A percentile compares a stretch with the other conserved stretches of the same genome.
Conservation (phyloP, 2,797 vertebrate species). For the Anas bernieri region DNA sequence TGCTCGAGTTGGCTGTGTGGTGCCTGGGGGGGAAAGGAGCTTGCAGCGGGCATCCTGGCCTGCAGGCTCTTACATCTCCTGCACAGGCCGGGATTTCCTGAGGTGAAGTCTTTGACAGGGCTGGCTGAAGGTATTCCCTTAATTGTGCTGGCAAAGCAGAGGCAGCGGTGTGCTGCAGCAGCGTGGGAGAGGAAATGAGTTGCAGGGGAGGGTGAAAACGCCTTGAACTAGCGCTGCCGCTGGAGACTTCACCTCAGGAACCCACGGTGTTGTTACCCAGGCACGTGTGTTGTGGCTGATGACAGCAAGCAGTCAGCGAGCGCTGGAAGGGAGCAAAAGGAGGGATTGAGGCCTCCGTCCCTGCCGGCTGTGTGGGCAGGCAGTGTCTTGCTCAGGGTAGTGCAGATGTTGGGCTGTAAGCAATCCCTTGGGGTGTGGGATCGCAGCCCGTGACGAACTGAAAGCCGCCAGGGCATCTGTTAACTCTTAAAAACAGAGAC, state of each 20-base stretch:
- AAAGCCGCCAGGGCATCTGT: neutral
- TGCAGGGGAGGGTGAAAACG: neutral
- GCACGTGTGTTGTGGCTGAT: rapidly evolving
- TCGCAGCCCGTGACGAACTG: neutral
- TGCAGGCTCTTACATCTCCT: neutral
- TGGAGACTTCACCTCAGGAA: rapidly evolving
- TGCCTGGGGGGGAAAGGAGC: neutral
- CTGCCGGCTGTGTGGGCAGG: neutral
- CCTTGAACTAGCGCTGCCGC: neutral
- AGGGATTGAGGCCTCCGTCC: neutral
- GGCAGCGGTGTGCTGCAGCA: neutral
- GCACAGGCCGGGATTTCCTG: neutral
- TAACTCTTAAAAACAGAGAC: conserved; percentile 17
- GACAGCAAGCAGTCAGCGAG: neutral
- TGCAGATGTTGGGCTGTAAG: neutral
- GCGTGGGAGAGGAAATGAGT: neutral
- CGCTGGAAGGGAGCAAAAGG: neutral
- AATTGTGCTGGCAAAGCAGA: neutral
- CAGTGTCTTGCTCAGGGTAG: neutral
- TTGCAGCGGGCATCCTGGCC: neutral
- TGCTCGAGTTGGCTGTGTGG: neutral
- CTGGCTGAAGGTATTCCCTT: neutral
- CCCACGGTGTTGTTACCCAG: neutral
- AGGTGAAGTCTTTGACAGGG: neutral
- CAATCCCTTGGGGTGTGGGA: neutral